Evolutionary conservation across 2,797 vertebrate genomes (phyloP), one percentile per base, ranked within the genome.

Genomic region (Columba guinea): DNA sequence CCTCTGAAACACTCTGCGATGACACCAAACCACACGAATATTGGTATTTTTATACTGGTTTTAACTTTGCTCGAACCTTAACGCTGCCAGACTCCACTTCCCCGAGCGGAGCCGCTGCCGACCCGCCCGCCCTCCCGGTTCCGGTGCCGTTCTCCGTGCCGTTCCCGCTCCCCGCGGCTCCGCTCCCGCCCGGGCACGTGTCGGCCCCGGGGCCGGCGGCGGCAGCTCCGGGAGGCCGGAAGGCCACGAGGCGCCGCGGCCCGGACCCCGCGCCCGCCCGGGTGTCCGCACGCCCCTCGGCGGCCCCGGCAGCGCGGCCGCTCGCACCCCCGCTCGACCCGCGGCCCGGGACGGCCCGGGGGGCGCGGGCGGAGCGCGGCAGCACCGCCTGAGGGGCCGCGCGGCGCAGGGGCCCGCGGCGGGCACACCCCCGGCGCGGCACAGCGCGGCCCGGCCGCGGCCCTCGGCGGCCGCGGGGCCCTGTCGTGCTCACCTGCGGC

Each of bases 21-120:
- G 41, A 10, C 58, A 5, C 7, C 76, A 2, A 4, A 26, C 59
- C 79, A 4, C 63, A 7, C n/a, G 4, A 20, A 13, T 4, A 11
- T 17, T 2, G 41, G 13, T 1, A 4, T 17, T 6, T 8, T 49
- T 7, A 1, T 0, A 21, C 1, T 1, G 6, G 27, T 4, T 85
- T 2, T 24, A 68, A 91, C 64, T 90, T 30, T 0, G 65, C n/a
- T 44, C n/a, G 2, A 32, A 14, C 5, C 53, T 5, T 9, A 5
- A 10, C 22, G 70, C 79, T 10, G 23, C 39, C 77, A 10, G 20
- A 13, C 71, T 2, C 5, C 62, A 17, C 52, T 48, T 9, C 58
- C 75, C 30, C 20, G 46, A 6, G 41, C 44, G 81, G 24, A 11
- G 63, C 55, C 67, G 70, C 2, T 1, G 68, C 4, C 37, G 37